Evolutionary conservation across 2,113 vertebrate species (phyloP), one percentile per base, ranked within the genome.

Genomic region (Probosciger aterrimus): DNA sequence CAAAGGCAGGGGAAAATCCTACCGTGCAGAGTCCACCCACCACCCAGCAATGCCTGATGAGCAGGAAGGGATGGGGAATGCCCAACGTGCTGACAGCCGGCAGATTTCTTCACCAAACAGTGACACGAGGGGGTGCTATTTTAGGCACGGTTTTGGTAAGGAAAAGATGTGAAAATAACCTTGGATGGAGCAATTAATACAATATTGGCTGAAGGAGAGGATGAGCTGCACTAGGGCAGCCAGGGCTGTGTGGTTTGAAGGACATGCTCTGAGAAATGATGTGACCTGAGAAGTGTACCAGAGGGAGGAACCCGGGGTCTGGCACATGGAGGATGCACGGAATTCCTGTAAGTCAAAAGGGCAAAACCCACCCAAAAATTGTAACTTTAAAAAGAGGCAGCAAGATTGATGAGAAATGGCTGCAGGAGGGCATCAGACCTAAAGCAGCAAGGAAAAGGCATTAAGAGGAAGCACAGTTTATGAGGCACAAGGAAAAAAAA

Each of bases 91-190:
- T 84, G 90, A 35, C 69, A 89, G 83, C n/a, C 43, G 2, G 57
- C 79, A 85, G 80, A 49, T 89, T 94, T 89, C 52, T 71, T 10
- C 91, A 79, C 86, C 91, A 88, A 90, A 68, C 3, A 87, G 49
- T 79, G 82, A 94, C 95, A 90, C 67, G 31, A 95, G 89, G 82
- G 83, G 87, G 63, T 95, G 90, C 87, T 94, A 62, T 96, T 90
- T 94, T 91, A 94, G 86, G 55, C 74, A 87, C 11, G 5, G 64
- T 14, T 92, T 95, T 82, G 37, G 59, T 59, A 59, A 80, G 41
- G 65, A 52, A 76, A 82, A 83, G 50, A 76, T 8, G 49, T 46
- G 92, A 90, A 95, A 95, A 84, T 64, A 87, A 90, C 87, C 78
- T 91, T 62, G 82, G 65, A 90, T 57, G 37, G 37, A 94, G 67